These are phyloP conservation scores for Noctilio leporinus DNA, from an alignment of 2,113 vertebrate species.

Conservation along the genomic window DNA sequence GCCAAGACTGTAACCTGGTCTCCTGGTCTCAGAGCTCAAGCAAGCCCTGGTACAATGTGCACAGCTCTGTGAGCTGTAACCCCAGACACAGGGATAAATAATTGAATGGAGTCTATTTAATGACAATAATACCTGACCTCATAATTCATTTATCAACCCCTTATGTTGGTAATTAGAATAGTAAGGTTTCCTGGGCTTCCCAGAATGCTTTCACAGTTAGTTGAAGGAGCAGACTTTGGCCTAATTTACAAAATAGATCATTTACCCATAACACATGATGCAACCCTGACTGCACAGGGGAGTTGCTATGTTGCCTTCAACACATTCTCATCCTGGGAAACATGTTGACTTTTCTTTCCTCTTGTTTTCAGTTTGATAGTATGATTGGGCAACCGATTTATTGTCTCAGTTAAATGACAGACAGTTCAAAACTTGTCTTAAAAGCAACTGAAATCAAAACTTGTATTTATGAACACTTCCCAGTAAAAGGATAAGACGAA, in stretches of 20 bases:
- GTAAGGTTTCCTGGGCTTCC: slow-evolving; percentile 75
- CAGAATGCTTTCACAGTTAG: slow-evolving; percentile 74
- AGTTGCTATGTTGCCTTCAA: slow-evolving; percentile 64
- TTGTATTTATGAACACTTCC: neutral
- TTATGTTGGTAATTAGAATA: slow-evolving; percentile 78
- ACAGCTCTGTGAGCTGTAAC: slow-evolving; percentile 76
- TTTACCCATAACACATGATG: slow-evolving; percentile 74
- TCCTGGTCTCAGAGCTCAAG: slow-evolving; percentile 40
- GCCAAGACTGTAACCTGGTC: slow-evolving; percentile 68
- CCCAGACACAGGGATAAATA: slow-evolving; percentile 76
- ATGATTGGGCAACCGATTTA: neutral
- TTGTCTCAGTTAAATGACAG: slow-evolving; percentile 15
- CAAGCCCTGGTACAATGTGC: slow-evolving; percentile 38
- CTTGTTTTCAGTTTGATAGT: slow-evolving; percentile 34
- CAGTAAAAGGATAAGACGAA: neutral
- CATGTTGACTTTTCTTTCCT: slow-evolving; percentile 19
- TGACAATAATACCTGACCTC: slow-evolving; percentile 68
- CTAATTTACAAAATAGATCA: slow-evolving; percentile 75
- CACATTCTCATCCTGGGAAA: slow-evolving; percentile 58
- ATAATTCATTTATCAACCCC: slow-evolving; percentile 76
- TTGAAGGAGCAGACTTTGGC: slow-evolving; percentile 63
- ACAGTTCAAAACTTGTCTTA: slow-evolving; percentile 26
- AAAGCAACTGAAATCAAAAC: slow-evolving; percentile 12
- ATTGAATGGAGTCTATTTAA: slow-evolving; percentile 74
- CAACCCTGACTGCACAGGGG: slow-evolving; percentile 60